A percentile compares a stretch with the other conserved stretches of the same genome.
Evolutionary conservation across 2,797 vertebrate species (phyloP).

Genomic region (Scolopax bukidnonensis): DNA sequence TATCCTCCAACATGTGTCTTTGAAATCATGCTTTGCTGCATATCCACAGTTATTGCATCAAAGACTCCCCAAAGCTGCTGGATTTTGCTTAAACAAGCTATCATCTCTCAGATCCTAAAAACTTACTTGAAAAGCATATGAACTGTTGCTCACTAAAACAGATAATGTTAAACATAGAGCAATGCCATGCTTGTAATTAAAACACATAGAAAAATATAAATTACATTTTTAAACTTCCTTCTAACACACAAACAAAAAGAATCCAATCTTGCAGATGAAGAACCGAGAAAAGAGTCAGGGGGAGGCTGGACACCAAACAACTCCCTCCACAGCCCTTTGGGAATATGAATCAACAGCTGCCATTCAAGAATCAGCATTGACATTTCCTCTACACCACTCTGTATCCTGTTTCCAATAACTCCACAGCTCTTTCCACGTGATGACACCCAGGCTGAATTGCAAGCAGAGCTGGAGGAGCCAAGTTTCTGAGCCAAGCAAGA

Average conservation of each 20-base stretch:
- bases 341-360: neutral
- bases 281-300: neutral
- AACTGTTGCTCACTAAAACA: neutral
- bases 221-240: rapidly evolving
- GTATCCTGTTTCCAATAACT: neutral
- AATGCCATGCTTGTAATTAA: neutral
- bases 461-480: constrained; percentile 3
- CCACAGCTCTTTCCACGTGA: neutral
- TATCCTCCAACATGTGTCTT: neutral
- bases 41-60: rapidly evolving
- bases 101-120: neutral
- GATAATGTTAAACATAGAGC: neutral
- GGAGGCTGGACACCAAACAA: neutral
- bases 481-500: neutral
- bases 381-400: neutral
- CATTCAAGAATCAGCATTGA: neutral
- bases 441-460: neutral
- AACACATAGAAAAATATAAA: neutral
- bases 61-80: neutral
- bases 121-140: neutral
- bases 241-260: neutral
- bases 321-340: neutral
- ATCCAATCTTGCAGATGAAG: neutral
- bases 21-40: neutral
- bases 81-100: neutral